A percentile compares a stretch with the other conserved stretches of the same genome.
phyloP scores from a whole-genome alignment of 2,888 invertebrate species.

The Eueremaeus valkanovi region DNA sequence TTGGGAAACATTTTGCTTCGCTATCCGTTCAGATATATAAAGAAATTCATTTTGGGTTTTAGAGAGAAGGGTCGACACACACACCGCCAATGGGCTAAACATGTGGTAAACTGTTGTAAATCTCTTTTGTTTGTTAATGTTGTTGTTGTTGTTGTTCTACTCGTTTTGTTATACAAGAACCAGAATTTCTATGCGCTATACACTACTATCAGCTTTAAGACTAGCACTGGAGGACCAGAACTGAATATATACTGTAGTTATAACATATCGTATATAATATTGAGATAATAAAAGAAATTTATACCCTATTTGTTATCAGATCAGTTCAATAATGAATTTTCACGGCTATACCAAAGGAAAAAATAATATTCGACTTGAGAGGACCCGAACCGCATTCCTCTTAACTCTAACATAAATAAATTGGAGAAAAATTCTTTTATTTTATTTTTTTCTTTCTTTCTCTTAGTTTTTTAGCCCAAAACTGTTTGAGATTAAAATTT shows the following conservation, averaged over 20 bases:
- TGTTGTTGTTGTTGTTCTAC: too few species aligned
- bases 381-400: constrained; percentile 10
- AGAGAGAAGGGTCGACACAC: background rate
- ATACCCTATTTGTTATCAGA: constrained; percentile 23
- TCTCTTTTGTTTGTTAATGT: constrained; percentile 1
- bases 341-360: background rate
- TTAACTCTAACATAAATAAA: constrained; percentile 6
- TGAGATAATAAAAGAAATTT: constrained; percentile 22
- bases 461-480: background rate
- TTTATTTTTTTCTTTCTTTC: too few species aligned
- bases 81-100: constrained; percentile 28
- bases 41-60: background rate
- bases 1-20: too few species aligned
- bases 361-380: background rate
- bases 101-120: constrained; percentile 24
- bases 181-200: too few species aligned
- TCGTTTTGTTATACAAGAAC: too few species aligned
- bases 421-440: too few species aligned
- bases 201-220: too few species aligned
- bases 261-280: background rate
- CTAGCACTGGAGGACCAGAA: background rate
- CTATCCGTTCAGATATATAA: background rate
- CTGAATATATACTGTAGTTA: background rate
- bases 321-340: constrained; percentile 26
- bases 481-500: background rate